Conservation (phyloP, 2,113 vertebrate species). For the Leptobrachium ailaonicum region DNA sequence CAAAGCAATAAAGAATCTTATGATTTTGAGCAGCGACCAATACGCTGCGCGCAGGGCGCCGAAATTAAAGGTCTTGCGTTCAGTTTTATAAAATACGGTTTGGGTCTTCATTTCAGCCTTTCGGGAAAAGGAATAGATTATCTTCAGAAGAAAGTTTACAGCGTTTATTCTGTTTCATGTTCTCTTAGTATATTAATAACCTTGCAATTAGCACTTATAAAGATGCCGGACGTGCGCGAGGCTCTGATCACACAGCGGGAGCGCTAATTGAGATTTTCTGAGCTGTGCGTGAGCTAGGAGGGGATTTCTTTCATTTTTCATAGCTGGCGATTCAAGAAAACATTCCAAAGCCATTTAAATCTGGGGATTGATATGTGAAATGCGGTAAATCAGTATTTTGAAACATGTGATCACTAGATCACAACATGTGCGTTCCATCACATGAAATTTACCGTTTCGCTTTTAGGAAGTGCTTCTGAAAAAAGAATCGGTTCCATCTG, state of each 20-base stretch:
- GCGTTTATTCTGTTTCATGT: slow-evolving; percentile 45
- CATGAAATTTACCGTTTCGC: no score
- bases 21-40: no score
- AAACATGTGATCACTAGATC: no score
- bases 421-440: no score
- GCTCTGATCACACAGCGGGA: slow-evolving; percentile 13
- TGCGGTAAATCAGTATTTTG: not conserved
- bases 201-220: slow-evolving; percentile 37
- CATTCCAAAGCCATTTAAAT: slow-evolving; percentile 13
- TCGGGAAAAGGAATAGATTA: slow-evolving; percentile 28
- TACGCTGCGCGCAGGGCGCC: no score
- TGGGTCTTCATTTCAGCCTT: not conserved
- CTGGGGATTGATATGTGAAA: not conserved
- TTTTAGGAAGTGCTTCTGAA: no score
- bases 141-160: slow-evolving; percentile 21
- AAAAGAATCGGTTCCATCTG: no score
- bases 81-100: no score
- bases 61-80: no score
- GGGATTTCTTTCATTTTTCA: slow-evolving; percentile 17
- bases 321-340: slow-evolving; percentile 18
- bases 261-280: slow-evolving; percentile 20
- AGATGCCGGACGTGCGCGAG: slow-evolving; percentile 2
- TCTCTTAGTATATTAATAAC: slow-evolving; percentile 42
- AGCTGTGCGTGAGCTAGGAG: slow-evolving; percentile 13
- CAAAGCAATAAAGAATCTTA: no score